Conservation (phyloP, 2,797 vertebrate genomes). For the Peromyscus aztecus region DNA sequence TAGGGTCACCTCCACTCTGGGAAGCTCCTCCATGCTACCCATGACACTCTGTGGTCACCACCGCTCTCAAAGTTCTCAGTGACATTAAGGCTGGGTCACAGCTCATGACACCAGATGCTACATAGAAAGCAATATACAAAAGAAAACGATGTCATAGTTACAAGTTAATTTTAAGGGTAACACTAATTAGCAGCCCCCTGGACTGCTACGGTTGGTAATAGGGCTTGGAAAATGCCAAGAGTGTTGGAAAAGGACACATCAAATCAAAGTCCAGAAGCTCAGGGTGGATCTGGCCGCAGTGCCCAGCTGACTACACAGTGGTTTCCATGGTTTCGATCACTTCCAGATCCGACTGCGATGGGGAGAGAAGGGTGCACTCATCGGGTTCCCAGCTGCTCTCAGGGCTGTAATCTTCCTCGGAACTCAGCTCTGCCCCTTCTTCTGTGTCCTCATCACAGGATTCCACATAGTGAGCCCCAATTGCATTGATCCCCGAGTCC, state of each 20-base stretch:
- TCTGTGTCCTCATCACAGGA: constrained; percentile 95
- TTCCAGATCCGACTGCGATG: constrained; percentile 96
- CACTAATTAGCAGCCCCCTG: constrained; percentile 62
- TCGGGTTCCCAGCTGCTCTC: constrained; percentile 97
- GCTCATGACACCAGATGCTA: constrained; percentile 78
- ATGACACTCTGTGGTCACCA: neutral
- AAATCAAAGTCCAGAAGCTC: constrained; percentile 82
- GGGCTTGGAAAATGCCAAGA: constrained; percentile 81
- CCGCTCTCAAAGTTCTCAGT: constrained; percentile 54
- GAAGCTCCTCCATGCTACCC: neutral
- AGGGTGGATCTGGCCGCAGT: constrained; percentile 63
- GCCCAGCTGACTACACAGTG: constrained; percentile 91
- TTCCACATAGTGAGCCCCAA: constrained; percentile 95
- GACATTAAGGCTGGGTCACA: constrained; percentile 81
- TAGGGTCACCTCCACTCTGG: neutral
- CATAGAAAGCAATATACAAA: constrained; percentile 79
- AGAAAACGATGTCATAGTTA: constrained; percentile 70
- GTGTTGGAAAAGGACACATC: constrained; percentile 80
- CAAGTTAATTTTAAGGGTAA: constrained; percentile 50
- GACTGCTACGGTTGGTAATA: constrained; percentile 17
- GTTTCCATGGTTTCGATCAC: constrained; percentile 99
- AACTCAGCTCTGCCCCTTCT: constrained; percentile 90
- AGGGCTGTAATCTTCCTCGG: constrained; percentile 94
- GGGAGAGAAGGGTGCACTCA: constrained; percentile 95
- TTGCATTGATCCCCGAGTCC: constrained; percentile 97